These are phyloP conservation scores for Rhabdornis inornatus DNA, from an alignment of 2,113 vertebrate species.

Conservation along the genomic window DNA sequence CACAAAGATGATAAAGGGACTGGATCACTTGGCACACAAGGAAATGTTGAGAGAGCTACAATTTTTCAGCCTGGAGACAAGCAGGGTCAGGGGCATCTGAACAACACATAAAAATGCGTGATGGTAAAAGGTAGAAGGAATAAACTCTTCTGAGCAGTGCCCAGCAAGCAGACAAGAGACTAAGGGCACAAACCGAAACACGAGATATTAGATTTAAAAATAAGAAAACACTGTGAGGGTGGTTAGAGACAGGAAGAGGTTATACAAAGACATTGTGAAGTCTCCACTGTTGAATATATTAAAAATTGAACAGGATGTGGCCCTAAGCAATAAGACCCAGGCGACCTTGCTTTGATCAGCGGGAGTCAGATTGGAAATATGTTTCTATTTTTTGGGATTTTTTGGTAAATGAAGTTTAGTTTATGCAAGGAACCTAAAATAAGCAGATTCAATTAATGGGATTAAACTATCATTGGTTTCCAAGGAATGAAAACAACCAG, in stretches of 20 bases:
- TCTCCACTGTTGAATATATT: background rate
- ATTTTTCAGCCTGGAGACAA: background rate
- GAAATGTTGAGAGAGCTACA: background rate
- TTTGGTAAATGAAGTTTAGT: background rate
- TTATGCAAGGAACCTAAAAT: background rate
- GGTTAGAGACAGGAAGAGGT: background rate
- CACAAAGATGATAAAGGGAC: background rate
- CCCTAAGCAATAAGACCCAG: background rate
- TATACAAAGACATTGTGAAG: background rate
- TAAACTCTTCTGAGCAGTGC: background rate
- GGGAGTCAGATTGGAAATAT: background rate
- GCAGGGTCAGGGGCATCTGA: background rate
- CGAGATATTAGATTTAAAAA: fast-evolving
- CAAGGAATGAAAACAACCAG: background rate
- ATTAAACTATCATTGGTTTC: background rate
- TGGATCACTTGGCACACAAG: background rate
- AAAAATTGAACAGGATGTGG: background rate
- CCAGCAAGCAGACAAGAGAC: background rate
- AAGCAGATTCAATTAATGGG: background rate
- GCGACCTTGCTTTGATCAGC: background rate
- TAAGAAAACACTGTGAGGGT: background rate
- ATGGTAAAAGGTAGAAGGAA: background rate
- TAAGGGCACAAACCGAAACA: background rate
- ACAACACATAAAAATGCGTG: fast-evolving
- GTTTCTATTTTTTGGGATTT: background rate